Base-by-base conservation (phyloP, 2,888 invertebrate genomes). In the Idaea dimidiata region DNA sequence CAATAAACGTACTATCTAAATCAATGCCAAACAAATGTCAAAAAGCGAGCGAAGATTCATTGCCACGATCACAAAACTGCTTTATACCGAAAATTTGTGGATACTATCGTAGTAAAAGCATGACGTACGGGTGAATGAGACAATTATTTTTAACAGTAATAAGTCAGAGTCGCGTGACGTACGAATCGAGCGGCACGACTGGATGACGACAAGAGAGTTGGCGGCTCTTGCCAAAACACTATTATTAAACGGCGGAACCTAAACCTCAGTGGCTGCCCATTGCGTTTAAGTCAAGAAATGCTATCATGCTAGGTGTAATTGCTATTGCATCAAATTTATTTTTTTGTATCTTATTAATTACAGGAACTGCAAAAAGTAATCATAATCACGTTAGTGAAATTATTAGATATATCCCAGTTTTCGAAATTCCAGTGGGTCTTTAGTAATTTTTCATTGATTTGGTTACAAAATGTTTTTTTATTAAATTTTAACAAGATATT, bases 61-160 rank as follows among this genome's bases (percentile, higher is more conserved):
- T 87, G 86, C 73, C 87, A 86, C 78, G 86, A 82, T 70, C 84
- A 78, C 77, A 76, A 80, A 86, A 87, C 88, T 83, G 85, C 81
- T 87, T 85, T 77, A 80, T 74, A 86, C 88, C 82, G 87, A 88
- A 90, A 86, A 81, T 85, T 84, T 80, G 87, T 87, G 79, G 88
- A 87, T 91, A 92, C 91, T 90, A 91, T 86, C 83, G 82, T 89
- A 90, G 89, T 89, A 84, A 79, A 79, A 80, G 66, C 75, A 79
- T 83, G 83, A 82, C 83, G 79, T 75, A 75, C 86, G 87, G 87
- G 76, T 90, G 90, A 91, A 91, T 90, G 90, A 87, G 89, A 88
- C 84, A 89, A 89, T 89, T 91, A 91, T 90, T 89, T 91, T 89
- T 87, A 86, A 87, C 78, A 82, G 82, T 84, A 86, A 87, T 82